Percentiles rank a stretch among this genome's conserved stretches.
Conservation (phyloP, 2,888 invertebrate genomes). For the Chymomyza amoena region DNA sequence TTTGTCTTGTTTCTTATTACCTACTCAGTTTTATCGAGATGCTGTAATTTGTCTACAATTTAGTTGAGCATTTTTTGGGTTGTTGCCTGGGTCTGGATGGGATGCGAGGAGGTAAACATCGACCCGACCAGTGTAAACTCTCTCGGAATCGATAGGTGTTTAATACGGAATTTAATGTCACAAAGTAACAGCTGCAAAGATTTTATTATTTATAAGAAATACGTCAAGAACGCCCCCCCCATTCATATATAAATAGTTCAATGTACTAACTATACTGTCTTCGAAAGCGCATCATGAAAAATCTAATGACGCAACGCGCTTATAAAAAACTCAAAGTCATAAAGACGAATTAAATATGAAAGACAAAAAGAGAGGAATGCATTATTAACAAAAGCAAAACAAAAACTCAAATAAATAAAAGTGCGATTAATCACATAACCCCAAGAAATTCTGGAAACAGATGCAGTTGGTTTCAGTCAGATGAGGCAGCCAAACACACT, state of each 20-base stretch:
- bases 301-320: constrained; percentile 42
- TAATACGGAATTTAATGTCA: background rate
- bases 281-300: background rate
- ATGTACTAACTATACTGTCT: background rate
- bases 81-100: background rate
- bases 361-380: constrained; percentile 18
- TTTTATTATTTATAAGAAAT: too few relatives aligned
- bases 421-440: constrained; percentile 50
- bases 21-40: constrained; percentile 14
- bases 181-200: too few relatives aligned
- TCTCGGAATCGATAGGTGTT: background rate
- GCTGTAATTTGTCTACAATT: constrained; percentile 43
- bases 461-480: background rate
- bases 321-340: background rate
- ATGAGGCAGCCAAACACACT: constrained; percentile 45
- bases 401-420: constrained; percentile 40
- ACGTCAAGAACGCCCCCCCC: too few relatives aligned
- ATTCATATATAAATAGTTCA: background rate
- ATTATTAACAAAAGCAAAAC: constrained; percentile 35
- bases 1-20: constrained; percentile 8
- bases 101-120: background rate
- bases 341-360: constrained; percentile 44
- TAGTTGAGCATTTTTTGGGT: constrained; percentile 10
- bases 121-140: too few relatives aligned
- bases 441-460: background rate